Percentiles rank a stretch among this genome's conserved stretches.
These are phyloP conservation scores for Microhierax caerulescens DNA, from an alignment of 2,797 vertebrate genomes.

Conservation along the genomic window DNA sequence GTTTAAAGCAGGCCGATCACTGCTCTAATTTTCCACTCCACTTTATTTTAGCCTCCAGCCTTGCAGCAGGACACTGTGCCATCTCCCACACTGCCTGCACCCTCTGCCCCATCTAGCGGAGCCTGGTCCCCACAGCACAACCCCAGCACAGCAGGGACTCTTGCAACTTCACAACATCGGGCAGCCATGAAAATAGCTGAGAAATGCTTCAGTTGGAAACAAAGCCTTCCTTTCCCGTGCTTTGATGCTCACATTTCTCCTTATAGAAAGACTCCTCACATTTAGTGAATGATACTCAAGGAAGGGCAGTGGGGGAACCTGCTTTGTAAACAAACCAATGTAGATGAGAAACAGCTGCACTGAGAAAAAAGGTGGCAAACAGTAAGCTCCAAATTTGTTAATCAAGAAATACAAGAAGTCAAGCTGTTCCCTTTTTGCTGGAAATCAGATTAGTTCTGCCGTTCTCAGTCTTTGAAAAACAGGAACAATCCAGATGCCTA, in stretches of 20 bases:
- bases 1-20: background rate
- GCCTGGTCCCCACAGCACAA: background rate
- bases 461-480: background rate
- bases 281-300: background rate
- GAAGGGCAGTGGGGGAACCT: background rate
- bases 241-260: background rate
- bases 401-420: background rate
- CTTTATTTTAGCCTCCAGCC: background rate
- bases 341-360: background rate
- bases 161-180: background rate
- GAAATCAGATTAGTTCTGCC: background rate
- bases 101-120: constrained; percentile 65
- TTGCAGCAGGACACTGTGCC: fast-evolving
- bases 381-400: background rate
- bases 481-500: background rate
- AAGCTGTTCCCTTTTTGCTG: background rate
- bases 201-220: background rate
- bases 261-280: background rate
- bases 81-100: background rate
- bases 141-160: background rate
- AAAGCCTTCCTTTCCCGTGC: background rate
- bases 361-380: background rate
- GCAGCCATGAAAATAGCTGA: background rate
- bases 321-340: background rate
- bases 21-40: constrained; percentile 5